These are phyloP conservation scores for Baronia brevicornis DNA, from an alignment of 2,888 invertebrate species.

Conservation along the genomic window DNA sequence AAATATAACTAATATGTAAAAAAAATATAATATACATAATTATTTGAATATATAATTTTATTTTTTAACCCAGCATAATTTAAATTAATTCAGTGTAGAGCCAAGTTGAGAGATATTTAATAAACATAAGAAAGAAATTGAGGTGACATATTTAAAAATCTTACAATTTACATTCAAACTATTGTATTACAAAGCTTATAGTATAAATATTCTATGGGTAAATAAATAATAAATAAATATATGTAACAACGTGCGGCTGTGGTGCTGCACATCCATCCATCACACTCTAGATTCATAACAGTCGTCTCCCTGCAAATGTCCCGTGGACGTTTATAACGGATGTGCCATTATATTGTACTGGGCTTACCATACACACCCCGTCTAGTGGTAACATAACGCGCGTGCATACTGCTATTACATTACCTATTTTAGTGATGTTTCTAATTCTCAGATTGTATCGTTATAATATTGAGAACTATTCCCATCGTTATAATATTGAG, in stretches of 20 bases:
- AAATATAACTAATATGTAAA: too few species aligned
- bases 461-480: too few species aligned
- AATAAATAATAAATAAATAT: slow-evolving; percentile 24
- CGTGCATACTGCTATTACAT: too few species aligned
- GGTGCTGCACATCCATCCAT: slow-evolving; percentile 56
- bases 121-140: too few species aligned
- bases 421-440: slow-evolving; percentile 5
- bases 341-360: slow-evolving; percentile 37
- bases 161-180: not conserved
- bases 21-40: too few species aligned
- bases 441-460: too few species aligned
- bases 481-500: too few species aligned
- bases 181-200: not conserved
- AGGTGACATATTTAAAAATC: not conserved
- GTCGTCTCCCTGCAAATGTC: slow-evolving; percentile 51
- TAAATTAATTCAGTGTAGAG: too few species aligned
- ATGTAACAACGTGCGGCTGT: slow-evolving; percentile 26
- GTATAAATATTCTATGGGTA: slow-evolving; percentile 12
- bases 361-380: slow-evolving; percentile 22
- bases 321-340: slow-evolving; percentile 46
- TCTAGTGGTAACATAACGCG: too few species aligned
- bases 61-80: too few species aligned
- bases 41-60: too few species aligned
- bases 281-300: slow-evolving; percentile 61
- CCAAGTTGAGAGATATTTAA: too few species aligned